These are phyloP conservation scores for Brienomyrus brachyistius DNA, from an alignment of 2,113 vertebrate species.

Conservation along the genomic window DNA sequence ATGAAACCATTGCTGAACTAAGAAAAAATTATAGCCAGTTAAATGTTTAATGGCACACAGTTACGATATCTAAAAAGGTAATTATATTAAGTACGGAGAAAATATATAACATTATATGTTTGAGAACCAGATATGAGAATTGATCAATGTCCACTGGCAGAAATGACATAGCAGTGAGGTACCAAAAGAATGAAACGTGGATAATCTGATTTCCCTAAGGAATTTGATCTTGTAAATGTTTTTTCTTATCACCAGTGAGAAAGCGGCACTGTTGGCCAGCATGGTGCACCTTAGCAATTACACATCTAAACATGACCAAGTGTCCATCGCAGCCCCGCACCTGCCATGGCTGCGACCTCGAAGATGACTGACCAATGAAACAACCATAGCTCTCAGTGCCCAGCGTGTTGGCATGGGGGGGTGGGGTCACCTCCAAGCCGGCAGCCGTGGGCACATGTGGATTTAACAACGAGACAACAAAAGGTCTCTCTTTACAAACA, in stretches of 20 bases:
- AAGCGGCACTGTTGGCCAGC: not conserved
- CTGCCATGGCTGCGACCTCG: not conserved
- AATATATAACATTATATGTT: not conserved
- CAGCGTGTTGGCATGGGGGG: not conserved
- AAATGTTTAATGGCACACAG: not conserved
- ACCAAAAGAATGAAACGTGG: not conserved
- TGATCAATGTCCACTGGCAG: not conserved
- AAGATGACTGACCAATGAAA: not conserved
- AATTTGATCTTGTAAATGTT: not conserved
- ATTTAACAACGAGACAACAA: not conserved
- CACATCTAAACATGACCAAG: no score
- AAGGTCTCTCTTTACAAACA: slow-evolving; percentile 4
- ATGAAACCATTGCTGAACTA: not conserved
- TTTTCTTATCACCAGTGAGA: not conserved
- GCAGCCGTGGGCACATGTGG: not conserved
- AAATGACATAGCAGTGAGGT: not conserved
- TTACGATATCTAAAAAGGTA: not conserved
- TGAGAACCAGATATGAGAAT: not conserved
- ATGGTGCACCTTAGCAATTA: not conserved
- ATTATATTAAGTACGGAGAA: not conserved
- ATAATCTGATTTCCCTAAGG: not conserved
- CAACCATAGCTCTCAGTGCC: not conserved
- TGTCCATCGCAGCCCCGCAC: not conserved
- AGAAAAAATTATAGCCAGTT: not conserved
- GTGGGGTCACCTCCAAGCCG: not conserved